Evolutionary conservation across 1,140 invertebrate species (phyloP), one percentile per base, ranked within the genome.

Genomic region (Acromyrmex heyeri): DNA sequence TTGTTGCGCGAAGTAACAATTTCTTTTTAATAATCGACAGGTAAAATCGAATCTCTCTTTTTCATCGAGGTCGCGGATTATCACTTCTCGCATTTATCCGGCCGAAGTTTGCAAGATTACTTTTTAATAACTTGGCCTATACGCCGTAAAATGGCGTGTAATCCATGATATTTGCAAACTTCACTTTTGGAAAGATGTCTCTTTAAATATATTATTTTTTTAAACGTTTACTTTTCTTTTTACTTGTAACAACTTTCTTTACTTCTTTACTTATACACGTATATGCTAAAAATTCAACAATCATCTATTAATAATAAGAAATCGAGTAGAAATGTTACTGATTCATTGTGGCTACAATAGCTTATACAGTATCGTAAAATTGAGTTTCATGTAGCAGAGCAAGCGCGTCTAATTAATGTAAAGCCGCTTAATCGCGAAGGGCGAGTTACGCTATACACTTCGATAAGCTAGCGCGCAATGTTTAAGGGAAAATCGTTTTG

Each of bases 11-110:
- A 82, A 64, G 30, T 61, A 83, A 73, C 81, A 75, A 85, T 81
- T 85, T 67, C 3, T 24, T 86, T 75, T 72, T 65, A 34, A 85
- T 65, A 30, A 65, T 72, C n/a, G 69, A 64, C 87, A 65, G n/a
- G 16, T 61, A 87, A 90, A 90, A 90, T 89, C 88, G 88, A 89
- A 90, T 89, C 48, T 78, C 53, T 87, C 59, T 61, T 73, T 16
- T 30, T 73, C 21, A n/a, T 44, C 38, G 38, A 82, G 55, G 55
- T 64, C 69, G 34, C 53, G 57, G 55, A 34, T 59, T 81, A 59
- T 62, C 48, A 83, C 44, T 55, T 83, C 16, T 59, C 57, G 69
- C 55, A 61, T 83, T 73, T 50, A 34, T 83, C 38, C 57, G 38
- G 24, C 18, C n/a, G 14, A 75, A 83, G 79, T 48, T 73, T 75